Percentiles rank a stretch among this genome's conserved stretches.
Evolutionary conservation across 2,888 invertebrate genomes (phyloP).

Genomic region (Cactoblastis cactorum): DNA sequence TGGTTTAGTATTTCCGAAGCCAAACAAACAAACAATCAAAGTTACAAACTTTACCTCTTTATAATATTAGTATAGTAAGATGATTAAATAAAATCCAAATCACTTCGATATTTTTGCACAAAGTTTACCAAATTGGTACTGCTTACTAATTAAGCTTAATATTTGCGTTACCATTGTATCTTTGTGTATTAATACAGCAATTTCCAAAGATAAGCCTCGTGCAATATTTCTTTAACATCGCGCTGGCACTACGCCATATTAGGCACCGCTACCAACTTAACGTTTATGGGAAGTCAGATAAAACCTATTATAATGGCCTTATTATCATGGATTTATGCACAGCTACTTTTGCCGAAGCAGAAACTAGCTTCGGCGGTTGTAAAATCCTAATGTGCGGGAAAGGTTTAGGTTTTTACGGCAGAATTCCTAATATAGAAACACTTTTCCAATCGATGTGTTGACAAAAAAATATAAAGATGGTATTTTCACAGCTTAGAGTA

Average conservation of each 20-base stretch:
- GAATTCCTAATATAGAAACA: not conserved
- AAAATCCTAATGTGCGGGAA: not conserved
- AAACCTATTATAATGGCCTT: conserved; percentile 7
- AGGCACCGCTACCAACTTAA: conserved; percentile 6
- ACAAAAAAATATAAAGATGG: not conserved
- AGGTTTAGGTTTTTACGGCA: not conserved
- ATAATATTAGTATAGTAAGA: too few species aligned
- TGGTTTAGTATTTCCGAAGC: too few species aligned
- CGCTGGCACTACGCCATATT: conserved; percentile 8
- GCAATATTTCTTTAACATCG: conserved; percentile 1
- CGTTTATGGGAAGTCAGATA: conserved; percentile 5
- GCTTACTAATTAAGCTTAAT: not conserved
- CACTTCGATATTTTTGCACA: too few species aligned
- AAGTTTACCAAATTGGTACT: too few species aligned
- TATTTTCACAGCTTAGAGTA: not conserved
- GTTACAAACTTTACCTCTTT: too few species aligned
- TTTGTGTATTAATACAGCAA: not conserved
- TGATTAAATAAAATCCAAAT: too few species aligned
- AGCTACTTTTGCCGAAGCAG: not conserved
- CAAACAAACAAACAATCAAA: too few species aligned
- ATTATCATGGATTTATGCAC: conserved; percentile 10
- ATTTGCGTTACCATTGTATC: not conserved
- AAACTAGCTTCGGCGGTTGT: not conserved
- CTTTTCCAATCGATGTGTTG: not conserved
- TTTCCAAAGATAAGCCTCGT: conserved; percentile 1